A percentile compares a stretch with the other conserved stretches of the same genome.
phyloP scores from a whole-genome alignment of 2,797 vertebrate genomes.

The Myotis myotis region DNA sequence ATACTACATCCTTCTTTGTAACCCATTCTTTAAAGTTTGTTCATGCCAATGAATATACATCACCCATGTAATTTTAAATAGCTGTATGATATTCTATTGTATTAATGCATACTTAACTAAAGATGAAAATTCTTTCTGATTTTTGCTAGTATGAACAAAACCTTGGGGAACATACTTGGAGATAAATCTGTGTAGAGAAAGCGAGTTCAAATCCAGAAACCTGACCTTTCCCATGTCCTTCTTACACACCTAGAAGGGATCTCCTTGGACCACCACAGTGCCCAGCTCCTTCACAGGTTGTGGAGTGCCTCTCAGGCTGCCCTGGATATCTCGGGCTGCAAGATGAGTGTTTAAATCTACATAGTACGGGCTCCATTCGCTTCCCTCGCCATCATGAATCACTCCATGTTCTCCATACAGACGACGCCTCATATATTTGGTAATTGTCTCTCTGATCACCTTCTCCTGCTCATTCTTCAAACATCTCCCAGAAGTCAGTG shows the following conservation, averaged over 20 bases:
- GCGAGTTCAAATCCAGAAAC: neutral
- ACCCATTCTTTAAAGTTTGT: constrained; percentile 33
- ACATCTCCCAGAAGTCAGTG: neutral
- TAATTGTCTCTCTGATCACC: neutral
- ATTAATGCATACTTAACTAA: constrained; percentile 5
- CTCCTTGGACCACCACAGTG: neutral
- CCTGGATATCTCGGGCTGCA: neutral
- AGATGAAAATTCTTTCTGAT: neutral
- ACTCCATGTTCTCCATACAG: neutral
- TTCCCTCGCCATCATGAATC: neutral
- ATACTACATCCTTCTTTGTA: neutral
- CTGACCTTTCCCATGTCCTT: neutral
- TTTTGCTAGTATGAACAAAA: constrained; percentile 4
- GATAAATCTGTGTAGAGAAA: neutral
- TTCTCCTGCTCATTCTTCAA: neutral
- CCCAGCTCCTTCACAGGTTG: neutral
- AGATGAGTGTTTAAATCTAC: neutral
- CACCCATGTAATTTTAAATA: constrained; percentile 18
- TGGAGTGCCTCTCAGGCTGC: neutral
- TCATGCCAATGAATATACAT: constrained; percentile 4
- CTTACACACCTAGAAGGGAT: neutral
- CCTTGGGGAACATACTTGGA: neutral
- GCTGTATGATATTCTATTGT: neutral
- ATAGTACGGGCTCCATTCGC: neutral
- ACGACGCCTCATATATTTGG: neutral